Conservation (phyloP, 1,140 invertebrate genomes). For the Eciton burchellii region DNA sequence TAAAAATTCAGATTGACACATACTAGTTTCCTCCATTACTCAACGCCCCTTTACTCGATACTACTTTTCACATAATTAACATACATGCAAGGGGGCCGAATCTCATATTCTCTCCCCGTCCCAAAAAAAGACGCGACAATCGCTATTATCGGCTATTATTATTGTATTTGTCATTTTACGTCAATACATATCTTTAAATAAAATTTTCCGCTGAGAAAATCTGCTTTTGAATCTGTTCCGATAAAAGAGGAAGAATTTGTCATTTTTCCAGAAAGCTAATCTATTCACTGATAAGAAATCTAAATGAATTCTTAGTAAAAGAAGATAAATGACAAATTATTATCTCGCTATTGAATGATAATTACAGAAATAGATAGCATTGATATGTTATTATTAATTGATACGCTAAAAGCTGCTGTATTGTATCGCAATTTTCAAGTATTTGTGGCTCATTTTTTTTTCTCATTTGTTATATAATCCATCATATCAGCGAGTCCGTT, state of each 20-base stretch:
- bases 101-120: not conserved
- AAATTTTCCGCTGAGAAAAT: not conserved
- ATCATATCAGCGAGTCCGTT: conserved; percentile 1
- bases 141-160: conserved; percentile 25
- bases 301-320: conserved; percentile 19
- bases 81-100: conserved; percentile 21
- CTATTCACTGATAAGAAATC: conserved; percentile 9
- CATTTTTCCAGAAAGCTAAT: conserved; percentile 19
- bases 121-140: not conserved
- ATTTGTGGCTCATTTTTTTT: not conserved
- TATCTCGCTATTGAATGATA: conserved; percentile 2
- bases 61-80: conserved; percentile 60
- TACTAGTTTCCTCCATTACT: conserved; percentile 74
- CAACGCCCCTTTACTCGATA: conserved; percentile 7
- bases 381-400: not conserved
- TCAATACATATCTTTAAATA: not conserved
- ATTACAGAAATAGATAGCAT: not conserved
- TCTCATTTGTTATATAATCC: not conserved
- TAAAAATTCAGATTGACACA: conserved; percentile 67
- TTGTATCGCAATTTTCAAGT: not conserved
- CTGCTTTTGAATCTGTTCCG: not conserved
- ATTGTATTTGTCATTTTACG: not conserved
- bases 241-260: conserved; percentile 12
- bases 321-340: conserved; percentile 6
- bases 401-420: not conserved